Conservation (phyloP, 2,888 invertebrate species). For the Melolontha melolontha region DNA sequence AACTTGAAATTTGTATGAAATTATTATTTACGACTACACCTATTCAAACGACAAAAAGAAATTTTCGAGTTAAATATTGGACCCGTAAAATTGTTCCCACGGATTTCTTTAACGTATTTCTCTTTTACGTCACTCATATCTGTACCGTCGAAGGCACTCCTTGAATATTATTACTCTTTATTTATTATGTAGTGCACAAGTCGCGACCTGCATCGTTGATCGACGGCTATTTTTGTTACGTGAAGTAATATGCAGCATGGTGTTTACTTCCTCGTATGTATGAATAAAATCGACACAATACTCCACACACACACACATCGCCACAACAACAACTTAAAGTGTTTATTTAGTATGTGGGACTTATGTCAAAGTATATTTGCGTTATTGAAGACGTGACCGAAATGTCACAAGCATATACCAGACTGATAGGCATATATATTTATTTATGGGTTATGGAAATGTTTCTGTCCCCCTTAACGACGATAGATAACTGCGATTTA, state of each 20-base stretch:
- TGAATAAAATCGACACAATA: neutral
- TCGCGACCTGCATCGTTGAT: slow-evolving; percentile 38
- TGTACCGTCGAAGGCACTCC: slow-evolving; percentile 39
- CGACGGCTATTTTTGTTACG: slow-evolving; percentile 2
- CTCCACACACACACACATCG: no score
- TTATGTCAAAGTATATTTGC: slow-evolving; percentile 21
- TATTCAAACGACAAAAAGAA: no score
- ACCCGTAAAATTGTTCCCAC: slow-evolving; percentile 20
- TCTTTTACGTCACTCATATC: slow-evolving; percentile 33
- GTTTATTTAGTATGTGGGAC: slow-evolving; percentile 28
- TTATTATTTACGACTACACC: no score
- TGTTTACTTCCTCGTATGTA: slow-evolving; percentile 4
- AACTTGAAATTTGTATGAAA: no score
- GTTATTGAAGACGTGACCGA: slow-evolving; percentile 29
- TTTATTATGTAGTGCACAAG: slow-evolving; percentile 43
- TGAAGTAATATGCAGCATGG: slow-evolving; percentile 19
- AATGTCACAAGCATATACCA: neutral
- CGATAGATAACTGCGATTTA: no score
- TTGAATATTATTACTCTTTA: slow-evolving; percentile 40
- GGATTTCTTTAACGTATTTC: slow-evolving; percentile 1
- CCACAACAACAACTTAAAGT: neutral
- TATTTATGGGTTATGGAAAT: neutral
- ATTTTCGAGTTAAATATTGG: no score
- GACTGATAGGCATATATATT: neutral
- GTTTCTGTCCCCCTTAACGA: no score